phyloP scores from a whole-genome alignment of 2,888 invertebrate species.

The Agonopterix subpropinquella region DNA sequence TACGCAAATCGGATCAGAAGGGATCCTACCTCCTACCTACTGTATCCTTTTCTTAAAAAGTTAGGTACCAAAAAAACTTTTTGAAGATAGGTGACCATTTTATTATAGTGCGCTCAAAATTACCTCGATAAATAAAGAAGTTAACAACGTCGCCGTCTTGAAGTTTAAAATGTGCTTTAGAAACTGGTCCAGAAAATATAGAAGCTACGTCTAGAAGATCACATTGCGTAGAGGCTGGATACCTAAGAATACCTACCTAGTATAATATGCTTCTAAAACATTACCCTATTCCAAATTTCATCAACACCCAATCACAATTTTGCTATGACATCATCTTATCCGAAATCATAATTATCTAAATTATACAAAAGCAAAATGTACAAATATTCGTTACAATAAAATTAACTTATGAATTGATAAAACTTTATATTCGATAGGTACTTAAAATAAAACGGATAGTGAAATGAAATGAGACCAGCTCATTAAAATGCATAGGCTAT shows the following conservation, averaged over 20 bases:
- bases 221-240: slow-evolving; percentile 60
- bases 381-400: neutral
- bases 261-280: neutral
- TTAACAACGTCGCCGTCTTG: no score
- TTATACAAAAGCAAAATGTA: slow-evolving; percentile 6
- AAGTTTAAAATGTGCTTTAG: no score
- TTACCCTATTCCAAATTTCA: neutral
- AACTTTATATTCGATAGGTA: neutral
- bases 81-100: no score
- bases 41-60: no score
- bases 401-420: neutral
- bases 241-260: slow-evolving; percentile 23
- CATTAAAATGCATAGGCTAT: slow-evolving; percentile 12
- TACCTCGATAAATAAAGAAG: no score
- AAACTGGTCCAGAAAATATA: slow-evolving; percentile 8
- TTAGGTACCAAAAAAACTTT: no score
- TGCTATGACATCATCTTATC: no score
- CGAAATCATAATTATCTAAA: neutral
- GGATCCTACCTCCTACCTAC: no score
- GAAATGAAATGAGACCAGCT: slow-evolving; percentile 33
- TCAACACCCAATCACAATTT: neutral
- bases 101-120: no score
- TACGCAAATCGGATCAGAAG: no score
- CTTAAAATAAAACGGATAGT: no score
- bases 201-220: slow-evolving; percentile 59